phyloP scores from a whole-genome alignment of 2,888 invertebrate genomes.

The Drosophila neonasuta region DNA sequence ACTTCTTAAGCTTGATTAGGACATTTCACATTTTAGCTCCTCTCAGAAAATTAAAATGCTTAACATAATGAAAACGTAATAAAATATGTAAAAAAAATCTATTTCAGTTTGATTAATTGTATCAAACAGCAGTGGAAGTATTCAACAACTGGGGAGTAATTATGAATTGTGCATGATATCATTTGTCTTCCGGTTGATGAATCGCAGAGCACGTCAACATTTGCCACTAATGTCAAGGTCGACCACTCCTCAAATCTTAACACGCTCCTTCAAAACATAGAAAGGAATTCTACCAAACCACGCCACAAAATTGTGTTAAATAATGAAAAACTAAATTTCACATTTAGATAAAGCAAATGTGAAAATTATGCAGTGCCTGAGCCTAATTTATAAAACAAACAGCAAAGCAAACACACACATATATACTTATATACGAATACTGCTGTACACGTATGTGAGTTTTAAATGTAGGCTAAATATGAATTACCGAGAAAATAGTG shows the following conservation, averaged over 20 bases:
- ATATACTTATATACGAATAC: conserved; percentile 7
- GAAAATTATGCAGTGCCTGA: conserved; percentile 68
- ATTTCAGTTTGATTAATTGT: too few species aligned
- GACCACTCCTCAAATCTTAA: conserved; percentile 18
- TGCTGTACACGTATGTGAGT: conserved; percentile 6
- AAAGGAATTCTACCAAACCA: conserved; percentile 21
- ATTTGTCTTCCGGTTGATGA: conserved; percentile 13
- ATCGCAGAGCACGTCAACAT: conserved; percentile 8
- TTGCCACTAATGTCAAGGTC: conserved; percentile 48
- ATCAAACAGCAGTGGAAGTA: background rate
- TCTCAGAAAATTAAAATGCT: too few species aligned
- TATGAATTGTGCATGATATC: conserved; percentile 20
- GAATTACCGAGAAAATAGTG: conserved; percentile 72
- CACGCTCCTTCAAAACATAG: background rate
- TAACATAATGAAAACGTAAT: too few species aligned
- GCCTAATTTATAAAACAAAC: conserved; percentile 66
- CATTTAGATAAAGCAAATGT: conserved; percentile 74
- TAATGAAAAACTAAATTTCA: conserved; percentile 74
- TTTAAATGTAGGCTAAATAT: conserved; percentile 61
- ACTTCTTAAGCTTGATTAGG: too few species aligned
- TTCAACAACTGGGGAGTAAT: conserved; percentile 3
- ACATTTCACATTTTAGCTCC: too few species aligned
- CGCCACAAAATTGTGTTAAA: conserved; percentile 59
- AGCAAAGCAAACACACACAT: conserved; percentile 31
- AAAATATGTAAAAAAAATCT: too few species aligned